phyloP scores from a whole-genome alignment of 1,140 invertebrate species.

The Philotrypesis tridentata region DNA sequence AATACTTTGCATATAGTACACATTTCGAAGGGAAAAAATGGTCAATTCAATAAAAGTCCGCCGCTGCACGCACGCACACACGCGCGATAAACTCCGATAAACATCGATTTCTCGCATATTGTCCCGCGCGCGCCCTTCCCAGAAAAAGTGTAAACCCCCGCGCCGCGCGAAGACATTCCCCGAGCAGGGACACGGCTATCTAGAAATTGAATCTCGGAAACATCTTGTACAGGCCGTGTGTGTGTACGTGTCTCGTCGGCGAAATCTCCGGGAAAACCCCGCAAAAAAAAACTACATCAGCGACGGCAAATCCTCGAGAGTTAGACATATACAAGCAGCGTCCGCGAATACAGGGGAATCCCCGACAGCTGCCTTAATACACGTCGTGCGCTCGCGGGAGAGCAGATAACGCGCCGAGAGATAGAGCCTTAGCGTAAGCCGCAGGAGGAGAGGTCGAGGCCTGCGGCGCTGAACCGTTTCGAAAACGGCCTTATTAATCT shows the following conservation, averaged over 20 bases:
- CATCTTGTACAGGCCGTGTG: too few relatives aligned
- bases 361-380: neutral
- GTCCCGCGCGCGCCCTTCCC: too few relatives aligned
- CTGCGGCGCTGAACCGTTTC: constrained; percentile 7
- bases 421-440: neutral
- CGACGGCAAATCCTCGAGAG: neutral
- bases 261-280: neutral
- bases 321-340: neutral
- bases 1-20: neutral
- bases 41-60: neutral
- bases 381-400: neutral
- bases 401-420: neutral
- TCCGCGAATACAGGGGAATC: neutral
- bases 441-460: constrained; percentile 25
- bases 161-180: neutral
- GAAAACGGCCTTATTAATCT: neutral
- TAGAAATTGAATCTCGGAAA: neutral
- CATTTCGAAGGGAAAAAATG: too few relatives aligned
- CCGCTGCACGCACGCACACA: too few relatives aligned
- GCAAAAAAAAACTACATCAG: neutral
- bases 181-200: neutral
- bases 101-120: neutral
- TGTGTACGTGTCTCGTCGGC: neutral
- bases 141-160: neutral
- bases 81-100: too few relatives aligned